A percentile compares a stretch with the other conserved stretches of the same genome.
These are phyloP conservation scores for Lingula anatina DNA, from an alignment of 2,888 invertebrate species.

Conservation along the genomic window DNA sequence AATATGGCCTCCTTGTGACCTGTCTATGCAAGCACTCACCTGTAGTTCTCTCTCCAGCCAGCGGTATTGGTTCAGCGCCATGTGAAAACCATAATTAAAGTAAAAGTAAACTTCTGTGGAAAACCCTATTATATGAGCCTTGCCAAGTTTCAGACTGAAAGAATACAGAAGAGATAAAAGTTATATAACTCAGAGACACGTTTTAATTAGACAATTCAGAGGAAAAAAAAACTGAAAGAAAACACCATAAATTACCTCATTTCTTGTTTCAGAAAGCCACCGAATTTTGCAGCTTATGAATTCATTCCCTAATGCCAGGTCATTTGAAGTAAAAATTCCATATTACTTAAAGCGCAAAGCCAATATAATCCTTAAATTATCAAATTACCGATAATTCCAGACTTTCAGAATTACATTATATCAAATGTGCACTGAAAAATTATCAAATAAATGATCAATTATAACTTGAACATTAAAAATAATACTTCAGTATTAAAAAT, in stretches of 20 bases:
- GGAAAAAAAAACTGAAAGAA: not conserved
- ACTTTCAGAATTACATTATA: not conserved
- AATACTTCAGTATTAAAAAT: not conserved
- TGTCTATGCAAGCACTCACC: too few relatives aligned
- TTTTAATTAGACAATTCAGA: not conserved
- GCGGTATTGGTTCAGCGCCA: conserved; percentile 56
- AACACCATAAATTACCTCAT: too few relatives aligned
- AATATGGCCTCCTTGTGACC: too few relatives aligned
- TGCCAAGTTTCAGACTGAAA: conserved; percentile 54
- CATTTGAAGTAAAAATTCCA: too few relatives aligned
- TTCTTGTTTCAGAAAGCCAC: too few relatives aligned
- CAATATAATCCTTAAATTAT: too few relatives aligned
- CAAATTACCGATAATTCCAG: too few relatives aligned
- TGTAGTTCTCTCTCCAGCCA: conserved; percentile 82
- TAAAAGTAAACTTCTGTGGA: conserved; percentile 93
- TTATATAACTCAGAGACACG: not conserved
- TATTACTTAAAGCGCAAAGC: too few relatives aligned
- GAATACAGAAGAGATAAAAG: not conserved
- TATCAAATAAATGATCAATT: not conserved
- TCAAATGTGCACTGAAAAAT: not conserved
- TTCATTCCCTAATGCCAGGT: too few relatives aligned
- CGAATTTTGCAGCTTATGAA: too few relatives aligned
- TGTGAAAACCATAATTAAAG: conserved; percentile 76
- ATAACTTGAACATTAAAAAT: not conserved
- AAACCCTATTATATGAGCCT: conserved; percentile 69